Base-by-base conservation (phyloP, 2,113 vertebrate genomes). In the Caranx ignobilis region DNA sequence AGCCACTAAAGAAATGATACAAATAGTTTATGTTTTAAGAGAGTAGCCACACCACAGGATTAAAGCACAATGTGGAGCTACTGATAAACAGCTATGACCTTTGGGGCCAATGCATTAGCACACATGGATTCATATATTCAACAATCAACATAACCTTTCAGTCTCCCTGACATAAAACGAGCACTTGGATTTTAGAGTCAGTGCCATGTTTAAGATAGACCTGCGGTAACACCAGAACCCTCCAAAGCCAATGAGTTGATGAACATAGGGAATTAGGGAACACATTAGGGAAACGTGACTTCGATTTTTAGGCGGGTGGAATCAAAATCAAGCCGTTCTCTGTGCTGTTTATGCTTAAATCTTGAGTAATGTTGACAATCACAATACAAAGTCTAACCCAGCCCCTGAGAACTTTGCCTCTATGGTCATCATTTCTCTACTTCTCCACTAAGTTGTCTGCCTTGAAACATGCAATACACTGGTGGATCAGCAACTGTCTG, bases 381-480 rank as follows among this genome's bases (percentile, higher is more conserved):
- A 68, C 37, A 63, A 57, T 63, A 65, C 31, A 37, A 59, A 63
- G 11, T n/a, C 8, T 18, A 48, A 54, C 9, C 32, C 32, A 41
- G 48, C 48, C 52, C 6, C n/a, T 37, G 43, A 67, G 26, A 31
- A 83, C 56, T 32, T 7, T 50, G 11, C 35, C 35, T 66, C 70
- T 70, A 56, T 52, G 50, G 67, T 63, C 55, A 31, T n/a, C 57
- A 74, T 62, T 75, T 61, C 32, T 71, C 60, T 84, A 32, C 18
- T 67, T 63, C 2, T 34, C 10, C 26, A 41, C 31, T 6, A 2
- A 32, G 32, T 83, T 10, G 8, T 69, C 21, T 72, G 11, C 47
- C 6, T 41, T 32, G 41, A 76, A 50, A 66, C 13, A 63, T 35
- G 26, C 1, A 59, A 48, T 1, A 67, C 21, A 37, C 55, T 56